Evolutionary conservation across 2,888 invertebrate genomes (phyloP).

Genomic region (Allolobophora icterica): DNA sequence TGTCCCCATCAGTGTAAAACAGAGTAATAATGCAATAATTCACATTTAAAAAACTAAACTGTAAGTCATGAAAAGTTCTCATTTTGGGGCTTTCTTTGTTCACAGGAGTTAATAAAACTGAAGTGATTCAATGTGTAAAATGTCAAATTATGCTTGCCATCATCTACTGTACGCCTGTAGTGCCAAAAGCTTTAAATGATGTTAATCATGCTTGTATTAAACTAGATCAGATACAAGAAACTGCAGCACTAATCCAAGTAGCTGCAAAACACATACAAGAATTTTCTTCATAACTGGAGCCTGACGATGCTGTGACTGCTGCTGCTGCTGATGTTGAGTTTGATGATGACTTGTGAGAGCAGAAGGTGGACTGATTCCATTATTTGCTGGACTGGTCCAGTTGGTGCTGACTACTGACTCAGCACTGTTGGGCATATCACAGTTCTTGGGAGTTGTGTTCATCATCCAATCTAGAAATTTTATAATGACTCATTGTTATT

Average conservation of each 20-base stretch:
- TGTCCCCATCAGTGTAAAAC: background rate
- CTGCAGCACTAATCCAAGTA: background rate
- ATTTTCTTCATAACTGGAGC: slow-evolving; percentile 26
- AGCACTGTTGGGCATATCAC: background rate
- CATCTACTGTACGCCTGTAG: too few species aligned
- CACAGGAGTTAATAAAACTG: background rate
- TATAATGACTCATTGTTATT: background rate
- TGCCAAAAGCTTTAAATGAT: too few species aligned
- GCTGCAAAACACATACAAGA: background rate
- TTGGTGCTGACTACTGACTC: background rate
- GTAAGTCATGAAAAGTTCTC: background rate
- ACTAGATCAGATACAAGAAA: background rate
- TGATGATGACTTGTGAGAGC: background rate
- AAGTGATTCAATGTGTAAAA: background rate
- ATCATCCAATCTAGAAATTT: slow-evolving; percentile 17
- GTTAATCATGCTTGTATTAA: background rate
- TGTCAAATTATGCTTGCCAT: background rate
- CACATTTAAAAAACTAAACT: background rate
- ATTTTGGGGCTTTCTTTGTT: background rate
- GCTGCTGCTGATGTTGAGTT: background rate
- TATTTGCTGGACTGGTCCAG: slow-evolving; percentile 6
- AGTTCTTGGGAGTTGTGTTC: background rate
- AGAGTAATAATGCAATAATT: background rate
- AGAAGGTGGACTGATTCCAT: background rate
- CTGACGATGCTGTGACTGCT: background rate